Evolutionary conservation across 2,888 invertebrate species (phyloP), one percentile per base, ranked within the genome.

Genomic region (Gastrophysa polygoni): DNA sequence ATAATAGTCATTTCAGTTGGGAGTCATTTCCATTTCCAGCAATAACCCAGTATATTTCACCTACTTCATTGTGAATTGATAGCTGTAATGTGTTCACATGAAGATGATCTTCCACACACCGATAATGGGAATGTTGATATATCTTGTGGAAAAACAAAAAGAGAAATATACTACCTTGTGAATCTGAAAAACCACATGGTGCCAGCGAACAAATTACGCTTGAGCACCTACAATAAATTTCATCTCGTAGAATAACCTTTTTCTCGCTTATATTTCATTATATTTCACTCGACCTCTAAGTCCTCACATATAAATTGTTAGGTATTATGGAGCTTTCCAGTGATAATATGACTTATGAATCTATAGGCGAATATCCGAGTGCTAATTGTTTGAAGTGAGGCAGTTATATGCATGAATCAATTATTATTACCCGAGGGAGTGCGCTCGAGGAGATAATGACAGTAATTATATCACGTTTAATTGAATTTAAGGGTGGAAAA

Each of bases 181-280:
- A 52, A 34, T 52, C 52, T 52, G 52, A 24, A 52, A 20, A 38
- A 20, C 55, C 55, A 47, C 47, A 29, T 56, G 55, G 28, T 34
- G 46, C 56, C 32, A 16, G 2, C 10, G 47, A 56, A 47, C 56
- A 29, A 56, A 56, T 47, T 47, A 29, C 32, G 16, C 18, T 29
- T 10, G 18, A 47, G 56, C 56, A 47, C 47, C 48, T 47, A 18
- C 32, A 14, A 55, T 24, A 46, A 48, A 52, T 52, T 52, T 38
- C 20, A 38, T 20, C 21, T 14, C 18, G 52, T 52, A 38, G 32
- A 32, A 56, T 56, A 28, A 56, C 56, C 56, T 17, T 46, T 56
- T 56, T 47, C 20, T 29, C 11, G 32, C 56, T n/a, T n/a, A n/a
- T n/a, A n/a, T n/a, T n/a, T n/a, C n/a, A n/a, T n/a, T n/a, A 47